Evolutionary conservation across 2,113 vertebrate genomes (phyloP), one percentile per base, ranked within the genome.

Genomic region (Corythornis vintsioides): DNA sequence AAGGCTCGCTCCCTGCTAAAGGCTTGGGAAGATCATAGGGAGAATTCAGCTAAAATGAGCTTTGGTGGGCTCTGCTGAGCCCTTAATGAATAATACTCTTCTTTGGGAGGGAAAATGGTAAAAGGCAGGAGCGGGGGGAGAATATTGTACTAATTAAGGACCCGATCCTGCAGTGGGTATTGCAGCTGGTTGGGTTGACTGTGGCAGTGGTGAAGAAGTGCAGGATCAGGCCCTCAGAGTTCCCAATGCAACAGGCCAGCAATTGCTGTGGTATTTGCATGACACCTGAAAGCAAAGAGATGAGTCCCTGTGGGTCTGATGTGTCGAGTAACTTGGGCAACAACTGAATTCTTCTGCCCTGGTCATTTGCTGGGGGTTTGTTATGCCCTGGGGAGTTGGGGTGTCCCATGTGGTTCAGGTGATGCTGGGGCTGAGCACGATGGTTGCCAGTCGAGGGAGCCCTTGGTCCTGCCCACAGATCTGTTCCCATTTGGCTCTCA

Each of bases 11-110:
- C 96, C 93, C 88, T 25, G 88, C 96, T 95, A 96, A 97, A 97
- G 95, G 89, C 95, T 97, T 93, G 86, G 89, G 93, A 97, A 97
- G 96, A 96, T 97, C 97, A 96, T 93, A 96, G 95, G 95, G 92
- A 94, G 84, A 95, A 83, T 95, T 96, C 95, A 19, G 94, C 33
- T 77, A 87, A 96, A 97, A 96, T 67, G 86, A 96, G 97, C 95
- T 97, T 85, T 24, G 52, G 90, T 82, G 95, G 96, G 95, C 94
- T 97, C 93, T 40, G 65, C 94, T 47, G 80, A 48, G 38, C 83
- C 95, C 94, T 93, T 97, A 93, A 96, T 95, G 96, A 97, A 95
- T 96, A 95, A 90, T 96, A 66, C 63, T 95, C 85, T 96, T 97
- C 76, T 95, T 96, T 94, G 91, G 94, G 93, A 97, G 85, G 89